These are phyloP conservation scores for Ciconia maguari DNA, from an alignment of 2,113 vertebrate genomes.

Conservation along the genomic window DNA sequence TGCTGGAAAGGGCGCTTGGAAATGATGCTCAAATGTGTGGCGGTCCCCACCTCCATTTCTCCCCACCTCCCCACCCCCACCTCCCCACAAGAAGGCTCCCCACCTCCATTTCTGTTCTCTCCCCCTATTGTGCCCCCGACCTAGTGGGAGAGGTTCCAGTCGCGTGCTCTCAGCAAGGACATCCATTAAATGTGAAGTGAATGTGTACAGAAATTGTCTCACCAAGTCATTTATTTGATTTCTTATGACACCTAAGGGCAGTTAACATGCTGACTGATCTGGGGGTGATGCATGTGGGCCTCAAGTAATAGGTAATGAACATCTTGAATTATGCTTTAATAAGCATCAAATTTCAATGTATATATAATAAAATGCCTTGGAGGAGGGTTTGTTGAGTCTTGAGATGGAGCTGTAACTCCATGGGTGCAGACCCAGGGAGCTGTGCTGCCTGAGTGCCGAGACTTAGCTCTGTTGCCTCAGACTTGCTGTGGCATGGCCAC, in stretches of 20 bases:
- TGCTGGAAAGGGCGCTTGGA: background rate
- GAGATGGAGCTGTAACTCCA: background rate
- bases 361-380: background rate
- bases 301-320: background rate
- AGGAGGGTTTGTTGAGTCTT: background rate
- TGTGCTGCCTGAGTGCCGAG: background rate
- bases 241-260: background rate
- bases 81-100: background rate
- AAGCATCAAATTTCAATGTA: conserved; percentile 10
- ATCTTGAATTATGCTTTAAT: conserved; percentile 8
- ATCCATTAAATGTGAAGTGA: background rate
- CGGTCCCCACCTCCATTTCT: background rate
- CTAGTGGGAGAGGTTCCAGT: background rate
- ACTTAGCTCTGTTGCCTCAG: background rate
- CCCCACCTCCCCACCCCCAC: too few species aligned
- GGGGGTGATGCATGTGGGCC: background rate
- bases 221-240: conserved; percentile 21
- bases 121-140: background rate
- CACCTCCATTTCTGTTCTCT: background rate
- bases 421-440: fast-evolving
- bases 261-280: background rate
- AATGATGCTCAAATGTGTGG: background rate
- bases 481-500: background rate
- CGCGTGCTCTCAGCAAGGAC: background rate
- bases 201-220: background rate